A percentile compares a stretch with the other conserved stretches of the same genome.
Conservation (phyloP, 1,140 invertebrate species). For the Leguminivora glycinivorella region DNA sequence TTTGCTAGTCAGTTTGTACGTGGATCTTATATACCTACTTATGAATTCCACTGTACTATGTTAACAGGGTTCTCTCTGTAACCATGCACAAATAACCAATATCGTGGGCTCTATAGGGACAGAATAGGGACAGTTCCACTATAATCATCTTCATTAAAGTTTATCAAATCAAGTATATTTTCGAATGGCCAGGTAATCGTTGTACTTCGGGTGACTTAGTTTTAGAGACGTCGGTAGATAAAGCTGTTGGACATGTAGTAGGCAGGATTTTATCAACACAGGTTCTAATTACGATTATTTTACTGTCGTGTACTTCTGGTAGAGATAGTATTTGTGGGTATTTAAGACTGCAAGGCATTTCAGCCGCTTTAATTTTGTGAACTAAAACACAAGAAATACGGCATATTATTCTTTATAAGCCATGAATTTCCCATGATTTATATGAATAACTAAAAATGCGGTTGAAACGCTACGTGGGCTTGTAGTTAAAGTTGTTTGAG, state of each 20-base stretch:
- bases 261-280: neutral
- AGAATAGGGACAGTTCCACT: too few species aligned
- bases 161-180: neutral
- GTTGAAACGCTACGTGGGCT: neutral
- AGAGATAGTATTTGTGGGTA: neutral
- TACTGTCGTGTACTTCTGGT: neutral
- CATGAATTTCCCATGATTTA: neutral
- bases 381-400: too few species aligned
- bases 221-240: neutral
- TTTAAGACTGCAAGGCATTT: neutral
- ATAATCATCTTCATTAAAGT: too few species aligned
- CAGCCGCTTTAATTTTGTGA: too few species aligned
- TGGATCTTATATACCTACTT: too few species aligned
- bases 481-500: neutral
- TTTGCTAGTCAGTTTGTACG: too few species aligned
- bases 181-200: conserved; percentile 5
- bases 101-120: too few species aligned
- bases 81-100: too few species aligned
- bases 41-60: too few species aligned
- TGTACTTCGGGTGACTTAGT: neutral
- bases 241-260: neutral
- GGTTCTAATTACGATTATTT: neutral
- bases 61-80: too few species aligned
- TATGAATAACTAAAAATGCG: neutral
- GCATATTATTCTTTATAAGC: too few species aligned